Evolutionary conservation across 2,797 vertebrate species (phyloP).

Genomic region (Sarcoramphus papa): DNA sequence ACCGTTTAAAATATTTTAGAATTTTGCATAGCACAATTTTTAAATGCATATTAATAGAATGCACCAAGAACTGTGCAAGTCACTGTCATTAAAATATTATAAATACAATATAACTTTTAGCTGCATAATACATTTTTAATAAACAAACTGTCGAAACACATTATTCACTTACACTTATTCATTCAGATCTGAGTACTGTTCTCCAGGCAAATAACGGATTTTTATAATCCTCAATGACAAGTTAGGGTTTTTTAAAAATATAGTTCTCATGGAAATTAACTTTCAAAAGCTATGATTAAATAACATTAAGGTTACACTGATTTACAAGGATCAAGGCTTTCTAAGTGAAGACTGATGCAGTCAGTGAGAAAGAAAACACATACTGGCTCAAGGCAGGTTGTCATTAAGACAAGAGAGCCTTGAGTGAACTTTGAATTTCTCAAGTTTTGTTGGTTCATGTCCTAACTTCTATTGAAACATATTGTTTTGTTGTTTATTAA

Average conservation of each 20-base stretch:
- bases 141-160: conserved; percentile 65
- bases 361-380: conserved; percentile 12
- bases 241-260: background rate
- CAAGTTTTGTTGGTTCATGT: background rate
- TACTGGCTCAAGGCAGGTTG: background rate
- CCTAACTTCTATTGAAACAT: background rate
- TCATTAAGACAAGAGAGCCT: background rate
- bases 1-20: conserved; percentile 1
- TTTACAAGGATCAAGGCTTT: conserved; percentile 54
- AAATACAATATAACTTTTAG: conserved; percentile 49
- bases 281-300: conserved; percentile 61
- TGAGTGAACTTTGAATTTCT: conserved; percentile 5
- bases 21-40: background rate
- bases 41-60: background rate
- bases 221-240: conserved; percentile 66
- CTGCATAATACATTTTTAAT: conserved; percentile 62
- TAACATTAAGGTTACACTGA: conserved; percentile 48
- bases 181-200: conserved; percentile 49
- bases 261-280: conserved; percentile 59
- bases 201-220: conserved; percentile 62
- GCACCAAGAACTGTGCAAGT: conserved; percentile 12
- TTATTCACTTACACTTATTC: conserved; percentile 50
- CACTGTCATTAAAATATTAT: conserved; percentile 43
- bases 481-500: background rate
- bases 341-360: background rate